Conservation (phyloP, 2,888 invertebrate genomes). For the Aricia artaxerxes region DNA sequence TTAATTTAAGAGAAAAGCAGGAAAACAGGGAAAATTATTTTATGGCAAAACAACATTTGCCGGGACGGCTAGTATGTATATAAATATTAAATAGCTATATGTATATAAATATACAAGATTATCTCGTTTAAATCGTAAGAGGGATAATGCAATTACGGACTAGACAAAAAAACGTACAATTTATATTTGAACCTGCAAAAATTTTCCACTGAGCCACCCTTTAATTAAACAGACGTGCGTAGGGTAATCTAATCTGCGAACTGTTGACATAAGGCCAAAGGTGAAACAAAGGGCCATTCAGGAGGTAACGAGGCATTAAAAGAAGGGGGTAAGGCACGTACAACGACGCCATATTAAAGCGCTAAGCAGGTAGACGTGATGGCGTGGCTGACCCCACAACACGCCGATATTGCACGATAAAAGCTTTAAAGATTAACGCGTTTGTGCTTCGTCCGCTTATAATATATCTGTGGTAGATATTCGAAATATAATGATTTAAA, state of each 20-base stretch:
- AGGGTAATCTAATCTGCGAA: conserved; percentile 25
- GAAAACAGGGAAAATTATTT: too few species aligned
- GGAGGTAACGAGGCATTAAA: conserved; percentile 30
- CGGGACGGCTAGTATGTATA: too few species aligned
- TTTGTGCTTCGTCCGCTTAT: background rate
- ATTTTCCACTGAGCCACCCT: background rate
- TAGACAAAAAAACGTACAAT: background rate
- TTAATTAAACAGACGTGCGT: conserved; percentile 24
- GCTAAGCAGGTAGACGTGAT: conserved; percentile 65
- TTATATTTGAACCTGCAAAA: conserved; percentile 14
- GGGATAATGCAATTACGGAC: too few species aligned
- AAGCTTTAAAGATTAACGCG: conserved; percentile 1
- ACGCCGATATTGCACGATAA: conserved; percentile 20
- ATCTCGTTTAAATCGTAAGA: too few species aligned
- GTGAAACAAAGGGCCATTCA: conserved; percentile 30
- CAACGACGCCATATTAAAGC: conserved; percentile 51
- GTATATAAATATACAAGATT: too few species aligned
- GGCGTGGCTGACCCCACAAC: conserved; percentile 47
- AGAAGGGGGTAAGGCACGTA: conserved; percentile 30
- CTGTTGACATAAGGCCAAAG: conserved; percentile 22
- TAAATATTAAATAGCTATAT: too few species aligned
- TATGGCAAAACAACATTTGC: too few species aligned
- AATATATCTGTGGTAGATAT: conserved; percentile 23
- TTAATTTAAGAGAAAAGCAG: too few species aligned
- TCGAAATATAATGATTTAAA: background rate